phyloP scores from a whole-genome alignment of 2,888 invertebrate genomes.

The Pandemis heparana region DNA sequence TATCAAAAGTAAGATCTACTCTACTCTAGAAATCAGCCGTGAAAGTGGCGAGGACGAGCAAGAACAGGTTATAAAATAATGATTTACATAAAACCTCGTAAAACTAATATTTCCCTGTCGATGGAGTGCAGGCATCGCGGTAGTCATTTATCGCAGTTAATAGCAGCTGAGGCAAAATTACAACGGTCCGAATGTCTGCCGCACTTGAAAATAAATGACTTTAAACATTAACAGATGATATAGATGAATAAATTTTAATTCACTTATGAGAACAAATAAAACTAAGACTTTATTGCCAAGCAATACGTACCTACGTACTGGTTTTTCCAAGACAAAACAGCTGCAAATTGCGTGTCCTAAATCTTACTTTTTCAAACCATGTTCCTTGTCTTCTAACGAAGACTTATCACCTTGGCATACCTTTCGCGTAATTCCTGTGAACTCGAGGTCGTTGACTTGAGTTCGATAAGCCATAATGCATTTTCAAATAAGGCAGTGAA shows the following conservation, averaged over 20 bases:
- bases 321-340: neutral
- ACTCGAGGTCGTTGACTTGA: conserved; percentile 69
- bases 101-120: conserved; percentile 57
- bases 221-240: neutral
- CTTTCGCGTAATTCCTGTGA: conserved; percentile 67
- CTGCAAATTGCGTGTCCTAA: neutral
- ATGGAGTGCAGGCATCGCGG: conserved; percentile 47
- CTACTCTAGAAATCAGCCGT: conserved; percentile 72
- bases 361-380: conserved; percentile 15
- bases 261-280: neutral
- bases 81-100: conserved; percentile 72
- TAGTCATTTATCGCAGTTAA: conserved; percentile 49
- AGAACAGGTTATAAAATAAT: conserved; percentile 69
- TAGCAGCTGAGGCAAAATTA: conserved; percentile 37
- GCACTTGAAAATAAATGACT: conserved; percentile 15
- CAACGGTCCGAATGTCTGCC: conserved; percentile 11
- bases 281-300: neutral
- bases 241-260: neutral
- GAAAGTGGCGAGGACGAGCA: conserved; percentile 73
- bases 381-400: conserved; percentile 58
- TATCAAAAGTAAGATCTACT: conserved; percentile 60
- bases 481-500: conserved; percentile 41
- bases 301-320: neutral
- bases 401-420: conserved; percentile 74
- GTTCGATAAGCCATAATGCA: conserved; percentile 59